phyloP scores from a whole-genome alignment of 2,797 vertebrate species.

The Graptemys geographica region DNA sequence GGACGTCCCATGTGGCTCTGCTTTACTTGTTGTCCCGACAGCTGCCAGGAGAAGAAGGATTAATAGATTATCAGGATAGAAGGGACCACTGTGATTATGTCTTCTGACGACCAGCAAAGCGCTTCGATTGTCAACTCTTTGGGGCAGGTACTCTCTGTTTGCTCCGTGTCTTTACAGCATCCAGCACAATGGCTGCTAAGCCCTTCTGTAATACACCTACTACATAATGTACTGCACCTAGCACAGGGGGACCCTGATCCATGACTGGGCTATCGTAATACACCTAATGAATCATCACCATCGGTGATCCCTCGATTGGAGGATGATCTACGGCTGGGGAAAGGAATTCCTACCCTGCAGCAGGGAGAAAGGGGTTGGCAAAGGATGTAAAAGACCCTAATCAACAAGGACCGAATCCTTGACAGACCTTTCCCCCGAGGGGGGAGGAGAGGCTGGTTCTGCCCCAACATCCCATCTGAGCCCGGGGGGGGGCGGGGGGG shows the following conservation, averaged over 20 bases:
- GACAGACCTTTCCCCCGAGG: background rate
- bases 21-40: background rate
- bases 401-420: background rate
- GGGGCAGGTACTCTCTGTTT: background rate
- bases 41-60: background rate
- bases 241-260: background rate
- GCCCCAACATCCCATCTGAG: background rate
- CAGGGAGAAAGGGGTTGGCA: background rate
- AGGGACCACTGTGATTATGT: background rate
- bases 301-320: too few relatives aligned
- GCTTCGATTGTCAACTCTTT: background rate
- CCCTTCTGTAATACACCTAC: background rate
- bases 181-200: background rate
- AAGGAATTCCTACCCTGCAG: background rate
- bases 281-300: background rate
- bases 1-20: background rate
- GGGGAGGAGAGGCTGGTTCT: background rate
- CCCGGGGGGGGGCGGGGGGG: accelerated
- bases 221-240: background rate
- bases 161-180: background rate
- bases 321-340: background rate
- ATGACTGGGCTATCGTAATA: background rate
- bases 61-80: background rate
- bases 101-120: background rate
- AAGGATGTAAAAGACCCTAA: background rate